Conservation (phyloP, 2,113 vertebrate genomes). For the Stegostoma tigrinum region DNA sequence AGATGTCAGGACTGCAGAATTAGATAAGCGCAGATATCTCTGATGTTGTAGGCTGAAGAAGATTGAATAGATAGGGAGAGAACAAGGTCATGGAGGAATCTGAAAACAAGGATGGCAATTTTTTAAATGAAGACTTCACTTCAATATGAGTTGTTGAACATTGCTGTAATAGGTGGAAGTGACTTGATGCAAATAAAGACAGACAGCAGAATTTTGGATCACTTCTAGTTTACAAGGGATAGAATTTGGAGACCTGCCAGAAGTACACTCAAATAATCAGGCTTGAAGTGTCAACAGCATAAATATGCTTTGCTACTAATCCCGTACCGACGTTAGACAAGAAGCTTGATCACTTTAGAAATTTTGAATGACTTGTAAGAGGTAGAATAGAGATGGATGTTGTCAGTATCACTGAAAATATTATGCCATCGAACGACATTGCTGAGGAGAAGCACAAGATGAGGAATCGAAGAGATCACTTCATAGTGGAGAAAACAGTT, state of each 20-base stretch:
- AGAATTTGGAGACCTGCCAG: background rate
- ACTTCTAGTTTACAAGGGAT: background rate
- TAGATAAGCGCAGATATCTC: background rate
- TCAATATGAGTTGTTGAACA: background rate
- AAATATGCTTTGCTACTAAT: background rate
- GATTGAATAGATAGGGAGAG: background rate
- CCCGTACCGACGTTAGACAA: background rate
- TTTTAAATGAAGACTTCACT: background rate
- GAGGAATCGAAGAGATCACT: background rate
- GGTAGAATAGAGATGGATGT: background rate
- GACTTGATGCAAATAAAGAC: background rate
- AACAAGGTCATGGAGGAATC: background rate
- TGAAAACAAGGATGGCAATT: background rate
- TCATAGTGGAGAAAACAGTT: background rate
- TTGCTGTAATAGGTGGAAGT: too few species aligned
- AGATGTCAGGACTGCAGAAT: background rate
- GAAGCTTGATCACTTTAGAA: background rate
- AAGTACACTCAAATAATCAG: background rate
- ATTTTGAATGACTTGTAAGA: background rate
- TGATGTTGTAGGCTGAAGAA: background rate
- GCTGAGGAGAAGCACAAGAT: background rate
- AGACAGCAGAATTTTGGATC: background rate
- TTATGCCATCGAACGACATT: background rate
- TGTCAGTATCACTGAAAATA: background rate
- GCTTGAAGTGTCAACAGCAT: too few species aligned